Evolutionary conservation across 2,888 invertebrate genomes (phyloP).

Genomic region (Gibbula magus): DNA sequence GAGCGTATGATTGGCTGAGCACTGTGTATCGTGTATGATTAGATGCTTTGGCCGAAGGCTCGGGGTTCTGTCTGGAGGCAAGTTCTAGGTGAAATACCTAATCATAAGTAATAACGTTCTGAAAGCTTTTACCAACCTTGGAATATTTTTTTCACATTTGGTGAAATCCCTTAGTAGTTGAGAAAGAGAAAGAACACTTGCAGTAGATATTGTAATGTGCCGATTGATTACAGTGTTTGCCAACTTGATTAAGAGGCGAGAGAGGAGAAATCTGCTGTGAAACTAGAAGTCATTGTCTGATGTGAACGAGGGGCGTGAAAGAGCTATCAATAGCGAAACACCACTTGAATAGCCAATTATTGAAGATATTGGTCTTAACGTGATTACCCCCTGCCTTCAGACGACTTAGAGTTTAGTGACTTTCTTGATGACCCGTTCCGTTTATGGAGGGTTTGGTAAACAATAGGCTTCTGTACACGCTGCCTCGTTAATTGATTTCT

Average conservation of each 20-base stretch:
- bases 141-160: not conserved
- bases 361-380: conserved; percentile 4
- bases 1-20: conserved; percentile 4
- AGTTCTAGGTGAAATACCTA: not conserved
- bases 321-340: not conserved
- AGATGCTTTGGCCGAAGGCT: conserved; percentile 6
- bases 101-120: not conserved
- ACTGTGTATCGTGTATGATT: conserved; percentile 2
- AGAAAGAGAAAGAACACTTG: not conserved
- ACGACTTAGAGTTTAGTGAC: not conserved
- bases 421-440: no score
- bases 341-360: conserved; percentile 17
- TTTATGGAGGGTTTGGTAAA: not conserved
- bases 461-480: not conserved
- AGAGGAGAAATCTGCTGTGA: not conserved
- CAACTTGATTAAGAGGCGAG: conserved; percentile 18
- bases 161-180: not conserved
- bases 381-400: not conserved
- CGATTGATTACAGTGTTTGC: conserved; percentile 14
- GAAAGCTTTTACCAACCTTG: not conserved
- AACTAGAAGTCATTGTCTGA: not conserved
- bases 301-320: not conserved
- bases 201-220: not conserved
- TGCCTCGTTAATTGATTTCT: conserved; percentile 5
- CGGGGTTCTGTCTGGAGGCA: not conserved